Percentiles rank a stretch among this genome's conserved stretches.
Evolutionary conservation across 2,888 invertebrate genomes (phyloP).

Genomic region (Sisyra terminalis): DNA sequence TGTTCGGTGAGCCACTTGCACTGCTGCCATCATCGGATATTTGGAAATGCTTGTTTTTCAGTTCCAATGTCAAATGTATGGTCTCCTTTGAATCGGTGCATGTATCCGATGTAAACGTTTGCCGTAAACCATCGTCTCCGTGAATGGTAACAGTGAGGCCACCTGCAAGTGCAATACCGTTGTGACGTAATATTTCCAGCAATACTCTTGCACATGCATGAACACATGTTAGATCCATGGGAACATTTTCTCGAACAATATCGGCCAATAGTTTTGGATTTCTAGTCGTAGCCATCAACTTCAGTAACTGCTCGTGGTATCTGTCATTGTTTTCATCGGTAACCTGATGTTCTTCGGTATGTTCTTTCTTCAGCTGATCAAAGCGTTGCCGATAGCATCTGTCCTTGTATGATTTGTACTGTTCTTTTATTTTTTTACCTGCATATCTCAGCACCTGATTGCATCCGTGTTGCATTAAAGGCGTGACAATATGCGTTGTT

Average conservation of each 20-base stretch:
- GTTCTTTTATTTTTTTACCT: slow-evolving; percentile 6
- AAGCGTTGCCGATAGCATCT: slow-evolving; percentile 6
- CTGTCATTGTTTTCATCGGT: slow-evolving; percentile 5
- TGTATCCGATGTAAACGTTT: no score
- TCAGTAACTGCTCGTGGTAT: slow-evolving; percentile 10
- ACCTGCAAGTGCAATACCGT: no score
- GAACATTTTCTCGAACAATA: slow-evolving; percentile 9
- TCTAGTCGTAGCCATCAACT: slow-evolving; percentile 9
- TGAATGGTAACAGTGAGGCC: no score
- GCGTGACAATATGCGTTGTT: slow-evolving; percentile 9
- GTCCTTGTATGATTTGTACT: slow-evolving; percentile 2
- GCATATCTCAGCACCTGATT: slow-evolving; percentile 4
- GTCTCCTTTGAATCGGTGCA: no score
- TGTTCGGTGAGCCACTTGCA: no score
- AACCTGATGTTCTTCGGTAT: slow-evolving; percentile 6
- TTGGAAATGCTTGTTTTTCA: no score
- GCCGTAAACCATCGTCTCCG: no score
- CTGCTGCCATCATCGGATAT: no score
- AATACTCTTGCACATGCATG: no score
- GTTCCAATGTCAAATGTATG: no score
- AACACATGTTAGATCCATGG: slow-evolving; percentile 10
- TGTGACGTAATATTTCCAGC: no score
- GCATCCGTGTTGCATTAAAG: slow-evolving; percentile 8
- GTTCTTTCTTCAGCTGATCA: slow-evolving; percentile 6
- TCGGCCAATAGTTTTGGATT: slow-evolving; percentile 11